Base-by-base conservation (phyloP, 2,888 invertebrate genomes). In the Apodemia hepburni region DNA sequence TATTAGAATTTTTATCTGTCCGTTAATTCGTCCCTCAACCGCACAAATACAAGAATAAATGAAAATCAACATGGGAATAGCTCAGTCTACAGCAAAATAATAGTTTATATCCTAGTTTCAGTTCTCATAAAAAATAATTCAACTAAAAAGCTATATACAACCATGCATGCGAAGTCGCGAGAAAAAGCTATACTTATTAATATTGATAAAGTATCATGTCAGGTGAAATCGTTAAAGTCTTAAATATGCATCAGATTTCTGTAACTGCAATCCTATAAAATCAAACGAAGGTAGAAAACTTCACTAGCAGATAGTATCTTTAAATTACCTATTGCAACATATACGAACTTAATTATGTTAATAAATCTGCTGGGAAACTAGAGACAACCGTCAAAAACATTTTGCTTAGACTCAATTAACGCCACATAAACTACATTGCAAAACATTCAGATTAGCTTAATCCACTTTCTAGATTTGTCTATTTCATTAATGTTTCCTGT, bases 381-480 rank as follows among this genome's bases (percentile, higher is more conserved):
- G 54, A 57, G 54, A 57, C 29, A 29, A 29, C 54, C 54, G 54
- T 57, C 54, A 57, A 57, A 57, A 57, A 64, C 61, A 65, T 64
- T 62, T 65, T 61, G 65, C 63, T 68, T 65, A 65, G 65, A 61
- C 58, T 65, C 61, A 59, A 69, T 66, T 65, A 68, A 62, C 67
- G 65, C 58, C 61, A 63, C 65, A 66, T 65, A 70, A 67, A 70
- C 69, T 61, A 69, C 68, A 65, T 71, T 66, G 68, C 68, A 64
- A 71, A 68, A 70, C 68, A 65, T 69, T 66, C 62, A 63, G 69
- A 65, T 71, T 70, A 66, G 66, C 68, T 54, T 69, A 70, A 70
- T 71, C 71, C 68, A 69, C 70, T 70, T 70, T 66, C 68, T 61
- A 59, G 64, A 66, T 71, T 67, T 71, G 64, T 66, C 60, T 60